Conservation (phyloP, 2,888 invertebrate genomes). For the Amphiduros pacificus region DNA sequence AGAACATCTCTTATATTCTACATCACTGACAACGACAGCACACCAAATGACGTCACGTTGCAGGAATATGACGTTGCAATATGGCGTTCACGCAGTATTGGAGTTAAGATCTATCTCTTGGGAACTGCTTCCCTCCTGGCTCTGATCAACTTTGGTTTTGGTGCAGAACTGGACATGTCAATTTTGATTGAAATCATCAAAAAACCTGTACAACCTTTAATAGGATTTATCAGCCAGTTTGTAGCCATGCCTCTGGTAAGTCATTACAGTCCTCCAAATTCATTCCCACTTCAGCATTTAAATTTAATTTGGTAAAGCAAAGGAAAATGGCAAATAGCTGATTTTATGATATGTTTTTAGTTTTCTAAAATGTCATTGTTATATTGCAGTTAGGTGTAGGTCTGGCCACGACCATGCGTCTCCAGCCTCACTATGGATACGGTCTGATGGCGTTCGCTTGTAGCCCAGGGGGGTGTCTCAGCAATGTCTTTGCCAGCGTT, state of each 20-base stretch:
- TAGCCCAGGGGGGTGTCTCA: slow-evolving; percentile 76
- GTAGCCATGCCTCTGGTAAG: slow-evolving; percentile 61
- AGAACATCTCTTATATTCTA: not conserved
- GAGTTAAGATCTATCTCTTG: not conserved
- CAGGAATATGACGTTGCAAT: not conserved
- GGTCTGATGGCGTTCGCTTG: slow-evolving; percentile 42
- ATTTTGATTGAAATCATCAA: slow-evolving; percentile 49
- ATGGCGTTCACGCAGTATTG: not conserved
- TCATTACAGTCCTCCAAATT: too few species aligned
- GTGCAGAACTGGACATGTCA: slow-evolving; percentile 49
- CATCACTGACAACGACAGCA: not conserved
- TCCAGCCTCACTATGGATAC: not conserved
- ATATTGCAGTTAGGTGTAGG: slow-evolving; percentile 4
- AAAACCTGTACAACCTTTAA: slow-evolving; percentile 58
- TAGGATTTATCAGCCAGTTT: slow-evolving; percentile 61
- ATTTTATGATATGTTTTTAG: too few species aligned
- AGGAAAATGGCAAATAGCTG: too few species aligned
- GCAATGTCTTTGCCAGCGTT: slow-evolving; percentile 92
- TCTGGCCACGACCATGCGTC: not conserved
- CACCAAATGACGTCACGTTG: too few species aligned
- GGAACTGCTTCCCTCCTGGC: not conserved
- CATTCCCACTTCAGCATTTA: too few species aligned
- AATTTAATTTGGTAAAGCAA: too few species aligned
- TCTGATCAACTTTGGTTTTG: slow-evolving; percentile 47
- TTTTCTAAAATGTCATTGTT: not conserved